Conservation (phyloP, 2,113 vertebrate species). For the Zootoca vivipara region DNA sequence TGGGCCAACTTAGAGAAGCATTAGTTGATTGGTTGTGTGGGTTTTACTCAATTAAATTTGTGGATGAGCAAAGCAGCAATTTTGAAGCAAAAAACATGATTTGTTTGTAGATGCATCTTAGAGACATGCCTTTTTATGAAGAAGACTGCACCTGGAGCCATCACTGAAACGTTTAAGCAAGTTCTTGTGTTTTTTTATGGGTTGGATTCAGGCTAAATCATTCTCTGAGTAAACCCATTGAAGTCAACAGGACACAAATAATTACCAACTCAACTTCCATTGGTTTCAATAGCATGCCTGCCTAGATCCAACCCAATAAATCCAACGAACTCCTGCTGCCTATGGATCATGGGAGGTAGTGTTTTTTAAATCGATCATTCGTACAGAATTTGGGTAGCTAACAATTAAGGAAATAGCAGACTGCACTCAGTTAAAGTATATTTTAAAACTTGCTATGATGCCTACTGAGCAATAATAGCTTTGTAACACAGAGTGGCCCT, state of each 20-base stretch:
- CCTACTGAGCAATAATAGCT: no score
- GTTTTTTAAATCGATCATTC: no score
- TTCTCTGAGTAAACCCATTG: background rate
- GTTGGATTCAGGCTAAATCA: background rate
- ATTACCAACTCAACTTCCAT: no score
- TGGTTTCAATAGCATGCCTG: no score
- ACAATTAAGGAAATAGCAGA: no score
- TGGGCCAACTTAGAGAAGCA: background rate
- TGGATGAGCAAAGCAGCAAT: background rate
- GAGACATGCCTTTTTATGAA: background rate
- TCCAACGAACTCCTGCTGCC: background rate
- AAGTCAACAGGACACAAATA: background rate
- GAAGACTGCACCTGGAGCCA: background rate
- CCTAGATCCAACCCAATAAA: background rate
- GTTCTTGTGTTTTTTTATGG: no score
- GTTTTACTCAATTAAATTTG: background rate
- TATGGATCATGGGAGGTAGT: no score
- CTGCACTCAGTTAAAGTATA: no score
- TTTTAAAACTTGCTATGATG: no score
- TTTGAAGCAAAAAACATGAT: background rate
- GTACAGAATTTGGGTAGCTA: no score
- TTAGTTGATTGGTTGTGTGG: background rate
- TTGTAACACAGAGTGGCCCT: no score
- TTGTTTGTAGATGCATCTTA: background rate
- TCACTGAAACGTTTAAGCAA: no score